Evolutionary conservation across 1,140 invertebrate genomes (phyloP).

Genomic region (Protaetia brevitarsis): DNA sequence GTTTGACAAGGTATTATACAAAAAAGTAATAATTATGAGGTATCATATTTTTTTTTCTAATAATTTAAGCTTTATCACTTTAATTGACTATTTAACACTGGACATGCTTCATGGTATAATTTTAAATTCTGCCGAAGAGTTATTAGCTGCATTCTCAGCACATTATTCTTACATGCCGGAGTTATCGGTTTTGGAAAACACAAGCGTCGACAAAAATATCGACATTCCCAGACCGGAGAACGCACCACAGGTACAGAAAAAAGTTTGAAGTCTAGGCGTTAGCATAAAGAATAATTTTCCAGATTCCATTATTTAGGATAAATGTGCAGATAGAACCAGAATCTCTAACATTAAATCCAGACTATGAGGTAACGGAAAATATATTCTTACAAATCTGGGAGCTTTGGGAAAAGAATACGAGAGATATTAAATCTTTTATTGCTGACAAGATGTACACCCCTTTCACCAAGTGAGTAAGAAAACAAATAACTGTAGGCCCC

Average conservation of each 20-base stretch:
- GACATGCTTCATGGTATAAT: conserved; percentile 66
- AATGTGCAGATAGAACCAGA: conserved; percentile 52
- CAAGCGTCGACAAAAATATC: conserved; percentile 25
- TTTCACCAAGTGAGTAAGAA: conserved; percentile 54
- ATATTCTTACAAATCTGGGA: conserved; percentile 55
- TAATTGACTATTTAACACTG: conserved; percentile 71
- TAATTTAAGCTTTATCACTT: conserved; percentile 67
- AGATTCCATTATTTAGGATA: conserved; percentile 59
- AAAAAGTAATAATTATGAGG: neutral
- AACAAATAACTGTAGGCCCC: neutral
- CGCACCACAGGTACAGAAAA: conserved; percentile 33
- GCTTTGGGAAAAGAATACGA: conserved; percentile 59
- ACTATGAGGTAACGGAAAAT: conserved; percentile 52
- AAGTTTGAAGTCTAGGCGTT: neutral
- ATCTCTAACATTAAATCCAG: conserved; percentile 55
- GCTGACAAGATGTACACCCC: conserved; percentile 52
- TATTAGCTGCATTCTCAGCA: conserved; percentile 58
- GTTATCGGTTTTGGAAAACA: conserved; percentile 38
- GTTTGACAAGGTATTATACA: conserved; percentile 60
- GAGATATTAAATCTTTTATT: conserved; percentile 57
- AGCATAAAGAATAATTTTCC: conserved; percentile 25
- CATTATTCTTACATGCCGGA: conserved; percentile 60
- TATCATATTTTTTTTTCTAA: conserved; percentile 19
- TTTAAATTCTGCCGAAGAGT: conserved; percentile 60
- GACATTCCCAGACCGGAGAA: conserved; percentile 32